Percentiles rank a stretch among this genome's conserved stretches.
Conservation (phyloP, 2,113 vertebrate species). For the Myotis brandtii region DNA sequence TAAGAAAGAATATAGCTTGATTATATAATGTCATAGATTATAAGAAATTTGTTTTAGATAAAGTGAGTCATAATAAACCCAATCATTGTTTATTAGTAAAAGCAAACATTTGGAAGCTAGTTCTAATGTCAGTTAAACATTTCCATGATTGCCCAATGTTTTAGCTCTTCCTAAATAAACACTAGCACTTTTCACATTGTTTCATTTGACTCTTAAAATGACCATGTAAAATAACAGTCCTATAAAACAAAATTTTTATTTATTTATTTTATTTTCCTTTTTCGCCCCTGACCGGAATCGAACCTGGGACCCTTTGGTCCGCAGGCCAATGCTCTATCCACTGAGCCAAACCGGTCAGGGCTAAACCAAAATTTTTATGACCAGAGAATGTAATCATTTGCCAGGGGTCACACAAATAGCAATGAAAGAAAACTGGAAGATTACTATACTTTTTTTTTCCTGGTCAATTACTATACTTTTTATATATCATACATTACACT, state of each 20-base stretch:
- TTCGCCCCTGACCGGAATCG: too few species aligned
- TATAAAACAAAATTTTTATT: slow-evolving; percentile 21
- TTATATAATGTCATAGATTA: not conserved
- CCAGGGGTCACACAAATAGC: not conserved
- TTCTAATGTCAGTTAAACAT: slow-evolving; percentile 45
- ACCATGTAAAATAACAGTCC: not conserved
- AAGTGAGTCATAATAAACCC: not conserved
- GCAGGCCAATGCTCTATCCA: too few species aligned
- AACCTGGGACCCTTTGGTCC: too few species aligned
- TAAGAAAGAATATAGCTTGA: not conserved
- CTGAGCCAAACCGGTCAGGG: too few species aligned
- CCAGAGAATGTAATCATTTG: slow-evolving; percentile 1
- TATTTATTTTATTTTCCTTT: too few species aligned
- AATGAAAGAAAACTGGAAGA: not conserved
- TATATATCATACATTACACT: not conserved
- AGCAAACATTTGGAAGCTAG: not conserved
- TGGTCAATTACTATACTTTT: not conserved
- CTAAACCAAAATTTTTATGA: not conserved
- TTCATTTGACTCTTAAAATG: slow-evolving; percentile 23
- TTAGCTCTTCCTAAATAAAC: slow-evolving; percentile 44
- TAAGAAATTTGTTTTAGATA: slow-evolving; percentile 17
- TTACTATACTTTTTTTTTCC: not conserved
- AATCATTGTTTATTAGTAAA: not conserved
- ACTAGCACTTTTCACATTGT: not conserved
- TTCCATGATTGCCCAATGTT: slow-evolving; percentile 14